phyloP scores from a whole-genome alignment of 2,888 invertebrate species.

The Nomada fabriciana region DNA sequence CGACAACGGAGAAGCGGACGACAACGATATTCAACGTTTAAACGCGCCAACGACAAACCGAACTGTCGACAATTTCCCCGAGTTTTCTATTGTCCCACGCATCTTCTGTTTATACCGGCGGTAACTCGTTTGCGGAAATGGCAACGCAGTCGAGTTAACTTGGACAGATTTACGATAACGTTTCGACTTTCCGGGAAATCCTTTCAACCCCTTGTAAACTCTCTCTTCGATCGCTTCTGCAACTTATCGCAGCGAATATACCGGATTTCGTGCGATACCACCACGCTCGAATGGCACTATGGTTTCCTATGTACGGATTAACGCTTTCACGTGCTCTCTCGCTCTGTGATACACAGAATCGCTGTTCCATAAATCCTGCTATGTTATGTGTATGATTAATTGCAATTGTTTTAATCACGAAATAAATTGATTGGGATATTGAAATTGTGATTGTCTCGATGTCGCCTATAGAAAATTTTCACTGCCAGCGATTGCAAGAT shows the following conservation, averaged over 20 bases:
- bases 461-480: too few relatives aligned
- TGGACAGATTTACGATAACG: conserved; percentile 39
- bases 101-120: conserved; percentile 23
- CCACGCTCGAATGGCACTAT: not conserved
- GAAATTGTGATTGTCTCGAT: too few relatives aligned
- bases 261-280: not conserved
- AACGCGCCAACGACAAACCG: not conserved
- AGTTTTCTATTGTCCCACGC: conserved; percentile 33
- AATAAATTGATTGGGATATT: too few relatives aligned
- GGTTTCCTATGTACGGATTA: not conserved
- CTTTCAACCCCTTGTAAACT: conserved; percentile 19
- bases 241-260: not conserved
- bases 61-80: conserved; percentile 7
- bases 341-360: not conserved
- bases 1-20: not conserved
- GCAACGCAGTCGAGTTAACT: conserved; percentile 1
- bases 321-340: not conserved
- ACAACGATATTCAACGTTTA: conserved; percentile 3
- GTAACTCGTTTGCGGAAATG: conserved; percentile 19
- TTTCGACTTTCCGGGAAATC: conserved; percentile 22
- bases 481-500: too few relatives aligned
- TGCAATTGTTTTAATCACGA: not conserved
- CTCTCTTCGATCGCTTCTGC: not conserved
- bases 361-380: not conserved
- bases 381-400: conserved; percentile 7